Evolutionary conservation across 2,797 vertebrate species (phyloP).

Genomic region (Ammospiza maritima): DNA sequence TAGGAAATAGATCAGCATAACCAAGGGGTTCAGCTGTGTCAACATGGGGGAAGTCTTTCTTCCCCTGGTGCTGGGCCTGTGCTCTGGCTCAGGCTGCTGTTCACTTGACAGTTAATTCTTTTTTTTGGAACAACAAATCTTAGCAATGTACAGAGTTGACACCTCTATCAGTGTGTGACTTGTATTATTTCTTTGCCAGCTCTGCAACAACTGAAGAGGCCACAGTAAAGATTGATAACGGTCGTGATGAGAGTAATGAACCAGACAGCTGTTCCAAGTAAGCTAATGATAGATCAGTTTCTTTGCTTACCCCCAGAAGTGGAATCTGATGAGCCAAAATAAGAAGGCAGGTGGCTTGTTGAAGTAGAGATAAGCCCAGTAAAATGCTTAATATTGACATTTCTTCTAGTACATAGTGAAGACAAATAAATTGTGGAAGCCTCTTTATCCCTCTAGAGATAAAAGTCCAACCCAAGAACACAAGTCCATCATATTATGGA

Average conservation of each 20-base stretch:
- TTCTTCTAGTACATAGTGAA: not conserved
- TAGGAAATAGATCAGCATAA: not conserved
- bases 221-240: conserved; percentile 87
- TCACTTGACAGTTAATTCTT: not conserved
- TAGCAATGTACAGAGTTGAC: not conserved
- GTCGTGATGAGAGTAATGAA: conserved; percentile 74
- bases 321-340: not conserved
- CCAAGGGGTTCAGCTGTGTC: not conserved
- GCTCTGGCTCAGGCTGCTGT: not conserved
- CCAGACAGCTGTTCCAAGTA: conserved; percentile 81
- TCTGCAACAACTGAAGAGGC: conserved; percentile 79
- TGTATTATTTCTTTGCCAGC: conserved; percentile 52
- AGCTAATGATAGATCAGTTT: conserved; percentile 45
- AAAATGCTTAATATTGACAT: not conserved
- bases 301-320: not conserved
- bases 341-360: not conserved
- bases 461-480: not conserved
- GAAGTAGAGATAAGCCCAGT: not conserved
- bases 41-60: not conserved
- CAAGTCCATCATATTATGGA: not conserved
- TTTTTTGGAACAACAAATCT: not conserved
- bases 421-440: not conserved
- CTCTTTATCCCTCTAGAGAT: not conserved
- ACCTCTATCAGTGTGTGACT: not conserved
- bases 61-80: not conserved